Conservation (phyloP, 2,888 invertebrate genomes). For the Tenthredo distinguenda region DNA sequence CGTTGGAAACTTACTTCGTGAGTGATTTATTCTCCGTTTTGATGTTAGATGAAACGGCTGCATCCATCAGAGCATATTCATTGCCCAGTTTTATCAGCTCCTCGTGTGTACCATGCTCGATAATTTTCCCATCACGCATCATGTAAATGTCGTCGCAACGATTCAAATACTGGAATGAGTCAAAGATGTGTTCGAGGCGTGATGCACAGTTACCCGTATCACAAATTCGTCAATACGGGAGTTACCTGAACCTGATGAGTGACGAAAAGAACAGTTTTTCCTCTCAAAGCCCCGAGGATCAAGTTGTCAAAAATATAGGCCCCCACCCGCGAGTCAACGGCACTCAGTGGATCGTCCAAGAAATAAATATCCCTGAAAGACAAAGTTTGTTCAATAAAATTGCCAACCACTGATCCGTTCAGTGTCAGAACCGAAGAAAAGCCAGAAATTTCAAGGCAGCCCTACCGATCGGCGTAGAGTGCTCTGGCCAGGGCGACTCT, state of each 20-base stretch:
- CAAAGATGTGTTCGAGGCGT: neutral
- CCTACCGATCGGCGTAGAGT: constrained; percentile 15
- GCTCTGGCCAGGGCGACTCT: constrained; percentile 26
- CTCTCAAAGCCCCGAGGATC: too few relatives aligned
- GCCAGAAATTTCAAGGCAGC: neutral
- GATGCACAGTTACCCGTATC: neutral
- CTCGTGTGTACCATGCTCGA: constrained; percentile 80
- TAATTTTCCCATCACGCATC: constrained; percentile 80
- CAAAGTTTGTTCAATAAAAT: neutral
- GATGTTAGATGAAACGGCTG: constrained; percentile 57
- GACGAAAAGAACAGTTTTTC: too few relatives aligned
- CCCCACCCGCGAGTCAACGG: too few relatives aligned
- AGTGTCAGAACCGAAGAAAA: neutral
- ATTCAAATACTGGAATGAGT: constrained; percentile 78
- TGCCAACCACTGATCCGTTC: neutral
- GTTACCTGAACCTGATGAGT: neutral
- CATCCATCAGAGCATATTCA: constrained; percentile 73
- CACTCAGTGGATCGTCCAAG: neutral
- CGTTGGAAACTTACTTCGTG: neutral
- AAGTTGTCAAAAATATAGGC: too few relatives aligned
- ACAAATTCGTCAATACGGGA: neutral
- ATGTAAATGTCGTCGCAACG: constrained; percentile 82
- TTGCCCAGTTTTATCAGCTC: constrained; percentile 76
- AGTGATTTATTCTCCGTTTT: constrained; percentile 20
- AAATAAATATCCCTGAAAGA: constrained; percentile 20